Percentiles rank a stretch among this genome's conserved stretches.
phyloP scores from a whole-genome alignment of 2,113 vertebrate genomes.

The Chrysochloris asiatica region DNA sequence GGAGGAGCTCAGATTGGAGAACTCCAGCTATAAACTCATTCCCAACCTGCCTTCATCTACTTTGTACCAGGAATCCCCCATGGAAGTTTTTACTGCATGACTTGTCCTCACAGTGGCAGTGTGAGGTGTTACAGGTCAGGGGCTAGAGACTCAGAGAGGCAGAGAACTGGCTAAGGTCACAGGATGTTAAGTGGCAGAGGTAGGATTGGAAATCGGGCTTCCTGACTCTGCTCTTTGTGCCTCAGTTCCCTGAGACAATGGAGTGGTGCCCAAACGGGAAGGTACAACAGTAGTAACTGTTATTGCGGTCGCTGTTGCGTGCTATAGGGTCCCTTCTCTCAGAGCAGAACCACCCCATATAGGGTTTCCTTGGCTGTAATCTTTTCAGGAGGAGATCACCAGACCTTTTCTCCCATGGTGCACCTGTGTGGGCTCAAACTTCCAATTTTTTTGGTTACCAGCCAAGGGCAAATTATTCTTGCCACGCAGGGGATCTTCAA shows the following conservation, averaged over 20 bases:
- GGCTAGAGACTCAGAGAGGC: neutral
- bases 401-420: neutral
- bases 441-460: neutral
- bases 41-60: no score
- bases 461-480: neutral
- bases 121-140: neutral
- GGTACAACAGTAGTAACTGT: no score
- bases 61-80: neutral
- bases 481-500: neutral
- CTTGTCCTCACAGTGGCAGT: neutral
- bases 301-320: neutral
- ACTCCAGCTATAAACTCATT: neutral
- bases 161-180: neutral
- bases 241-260: neutral
- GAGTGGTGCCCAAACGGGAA: fast-evolving
- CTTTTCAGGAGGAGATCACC: neutral
- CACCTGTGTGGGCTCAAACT: neutral
- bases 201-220: neutral
- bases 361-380: neutral
- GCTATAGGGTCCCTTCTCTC: neutral
- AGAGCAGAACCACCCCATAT: neutral
- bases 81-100: neutral
- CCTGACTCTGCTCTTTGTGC: neutral
- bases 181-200: fast-evolving
- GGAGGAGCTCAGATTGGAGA: neutral